A percentile compares a stretch with the other conserved stretches of the same genome.
Evolutionary conservation across 2,797 vertebrate genomes (phyloP).

Genomic region (Cynodonichthys magdalenae): DNA sequence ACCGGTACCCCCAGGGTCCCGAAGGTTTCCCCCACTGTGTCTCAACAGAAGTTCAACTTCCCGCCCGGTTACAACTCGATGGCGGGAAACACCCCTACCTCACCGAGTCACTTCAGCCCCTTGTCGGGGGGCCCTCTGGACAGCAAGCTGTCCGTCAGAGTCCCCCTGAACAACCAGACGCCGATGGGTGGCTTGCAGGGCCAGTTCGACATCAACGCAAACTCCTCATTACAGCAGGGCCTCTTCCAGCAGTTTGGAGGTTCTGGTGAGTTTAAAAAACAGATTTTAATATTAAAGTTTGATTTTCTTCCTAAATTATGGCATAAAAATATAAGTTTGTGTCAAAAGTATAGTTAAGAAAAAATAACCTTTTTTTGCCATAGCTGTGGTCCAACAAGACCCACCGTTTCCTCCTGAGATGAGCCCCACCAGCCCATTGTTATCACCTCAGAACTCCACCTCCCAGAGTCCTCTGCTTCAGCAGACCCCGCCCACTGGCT

Average conservation of each 20-base stretch:
- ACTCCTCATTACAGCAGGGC: conserved; percentile 86
- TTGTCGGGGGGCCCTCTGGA: conserved; percentile 80
- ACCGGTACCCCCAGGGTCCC: conserved; percentile 74
- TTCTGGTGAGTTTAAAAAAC: conserved; percentile 78
- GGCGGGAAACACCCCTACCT: conserved; percentile 86
- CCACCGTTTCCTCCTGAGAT: conserved; percentile 87
- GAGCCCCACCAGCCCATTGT: conserved; percentile 90
- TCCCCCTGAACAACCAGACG: conserved; percentile 82
- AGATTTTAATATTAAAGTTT: background rate
- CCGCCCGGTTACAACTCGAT: conserved; percentile 85
- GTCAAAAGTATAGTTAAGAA: no score
- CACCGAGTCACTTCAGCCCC: conserved; percentile 85
- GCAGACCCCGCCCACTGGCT: conserved; percentile 87
- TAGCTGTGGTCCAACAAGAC: conserved; percentile 90
- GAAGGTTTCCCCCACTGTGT: conserved; percentile 73
- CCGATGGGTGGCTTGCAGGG: conserved; percentile 86
- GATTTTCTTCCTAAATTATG: no score
- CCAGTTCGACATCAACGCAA: conserved; percentile 84
- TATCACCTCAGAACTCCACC: conserved; percentile 89
- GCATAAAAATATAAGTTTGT: no score
- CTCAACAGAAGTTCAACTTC: conserved; percentile 88
- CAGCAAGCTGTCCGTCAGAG: conserved; percentile 80
- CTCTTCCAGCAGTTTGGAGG: conserved; percentile 91
- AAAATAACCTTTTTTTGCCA: conserved; percentile 9
- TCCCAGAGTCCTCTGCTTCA: conserved; percentile 92